Evolutionary conservation across 2,797 vertebrate species (phyloP), one percentile per base, ranked within the genome.

Genomic region (Vireo griseus): DNA sequence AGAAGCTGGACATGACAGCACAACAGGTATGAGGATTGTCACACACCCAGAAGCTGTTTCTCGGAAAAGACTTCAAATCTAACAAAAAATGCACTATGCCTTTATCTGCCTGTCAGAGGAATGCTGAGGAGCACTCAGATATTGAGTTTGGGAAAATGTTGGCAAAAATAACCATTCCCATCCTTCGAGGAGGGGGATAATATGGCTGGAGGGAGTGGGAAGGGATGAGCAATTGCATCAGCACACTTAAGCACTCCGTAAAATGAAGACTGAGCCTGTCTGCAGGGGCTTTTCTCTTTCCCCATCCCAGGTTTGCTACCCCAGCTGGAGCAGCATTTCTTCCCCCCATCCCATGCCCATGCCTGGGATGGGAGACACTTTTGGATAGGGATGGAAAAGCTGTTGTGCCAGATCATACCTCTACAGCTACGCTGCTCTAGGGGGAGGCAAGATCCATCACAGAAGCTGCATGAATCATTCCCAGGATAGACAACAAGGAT

Each of bases 341-440:
- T 5, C 7, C n/a, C 5, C 2, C 2, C 13, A 40, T 29, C 8
- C 59, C n/a, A 31, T 39, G 39, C 16, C n/a, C 21, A 16, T 66
- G 63, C 68, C 61, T 54, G 65, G 47, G 39, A 35, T 17, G 33
- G 74, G 47, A 92, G 47, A 69, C 55, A n/a, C 29, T 16, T 83
- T 66, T 1, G 2, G 66, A 78, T 21, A 18, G 13, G 24, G 69
- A 50, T 50, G 51, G 72, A 48, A 89, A 58, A 65, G n/a, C 40
- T 4, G 0, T 58, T 68, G 51, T 2, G 11, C 22, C 6, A 3
- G 54, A 54, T 48, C 24, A 48, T 65, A 35, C 24, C 33, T 85
- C 31, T 9, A 28, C 22, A 68, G 54, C 24, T 42, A 15, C 0
- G 0, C 72, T 65, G 51, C 45, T 78, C n/a, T 78, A 0, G 0